Percentiles rank a stretch among this genome's conserved stretches.
Conservation (phyloP, 2,888 invertebrate genomes). For the Scaptomyza tumidula region DNA sequence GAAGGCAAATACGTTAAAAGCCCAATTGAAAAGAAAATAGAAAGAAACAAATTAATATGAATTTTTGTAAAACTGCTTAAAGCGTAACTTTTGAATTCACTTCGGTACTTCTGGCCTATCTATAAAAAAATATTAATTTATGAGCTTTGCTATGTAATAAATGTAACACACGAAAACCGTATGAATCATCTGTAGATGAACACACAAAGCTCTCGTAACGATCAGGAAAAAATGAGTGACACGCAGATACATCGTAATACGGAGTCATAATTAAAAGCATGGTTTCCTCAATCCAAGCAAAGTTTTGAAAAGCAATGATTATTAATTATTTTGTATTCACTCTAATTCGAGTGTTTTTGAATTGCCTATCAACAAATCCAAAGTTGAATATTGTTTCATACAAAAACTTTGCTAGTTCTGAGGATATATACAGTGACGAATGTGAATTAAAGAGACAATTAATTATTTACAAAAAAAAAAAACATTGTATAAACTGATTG, state of each 20-base stretch:
- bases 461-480: slow-evolving; percentile 12
- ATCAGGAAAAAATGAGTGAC: slow-evolving; percentile 4
- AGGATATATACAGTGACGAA: slow-evolving; percentile 28
- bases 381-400: slow-evolving; percentile 12
- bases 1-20: slow-evolving; percentile 30
- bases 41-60: slow-evolving; percentile 34
- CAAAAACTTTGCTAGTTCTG: slow-evolving; percentile 52
- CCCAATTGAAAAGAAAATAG: slow-evolving; percentile 13
- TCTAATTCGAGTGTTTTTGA: slow-evolving; percentile 6
- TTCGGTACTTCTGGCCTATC: slow-evolving; percentile 25
- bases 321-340: slow-evolving; percentile 19
- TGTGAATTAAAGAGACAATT: slow-evolving; percentile 49
- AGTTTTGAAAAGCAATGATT: slow-evolving; percentile 15
- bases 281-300: slow-evolving; percentile 47
- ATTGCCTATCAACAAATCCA: slow-evolving; percentile 18
- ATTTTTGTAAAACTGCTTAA: slow-evolving; percentile 67
- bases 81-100: slow-evolving; percentile 58
- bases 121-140: slow-evolving; percentile 6
- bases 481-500: slow-evolving; percentile 60
- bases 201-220: slow-evolving; percentile 14
- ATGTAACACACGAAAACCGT: slow-evolving; percentile 15
- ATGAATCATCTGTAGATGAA: slow-evolving; percentile 1
- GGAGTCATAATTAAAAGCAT: slow-evolving; percentile 48
- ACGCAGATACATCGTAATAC: slow-evolving; percentile 35
- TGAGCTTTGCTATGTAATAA: slow-evolving; percentile 28